phyloP scores from a whole-genome alignment of 2,888 invertebrate genomes.

The Mesorhabditis belari region DNA sequence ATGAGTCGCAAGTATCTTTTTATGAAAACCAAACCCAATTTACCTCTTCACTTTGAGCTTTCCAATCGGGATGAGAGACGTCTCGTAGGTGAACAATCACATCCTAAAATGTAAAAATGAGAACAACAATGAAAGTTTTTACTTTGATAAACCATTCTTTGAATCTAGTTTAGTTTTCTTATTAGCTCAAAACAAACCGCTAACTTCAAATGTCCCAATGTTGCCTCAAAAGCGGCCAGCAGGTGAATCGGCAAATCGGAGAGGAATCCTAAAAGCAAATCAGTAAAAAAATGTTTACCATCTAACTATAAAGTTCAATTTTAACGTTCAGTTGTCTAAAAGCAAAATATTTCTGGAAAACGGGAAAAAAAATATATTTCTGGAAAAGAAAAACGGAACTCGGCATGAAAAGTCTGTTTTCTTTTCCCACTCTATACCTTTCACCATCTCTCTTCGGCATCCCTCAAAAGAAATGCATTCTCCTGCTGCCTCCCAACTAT shows the following conservation, averaged over 20 bases:
- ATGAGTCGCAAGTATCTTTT: background rate
- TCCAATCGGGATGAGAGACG: constrained; percentile 68
- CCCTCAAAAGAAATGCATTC: no score
- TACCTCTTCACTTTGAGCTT: constrained; percentile 67
- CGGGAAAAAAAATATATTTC: no score
- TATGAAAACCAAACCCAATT: background rate
- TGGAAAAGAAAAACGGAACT: no score
- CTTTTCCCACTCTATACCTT: no score
- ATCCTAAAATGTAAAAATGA: constrained; percentile 61
- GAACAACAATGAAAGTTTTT: background rate
- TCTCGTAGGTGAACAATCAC: constrained; percentile 74
- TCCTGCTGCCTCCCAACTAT: no score
- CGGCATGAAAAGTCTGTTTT: no score
- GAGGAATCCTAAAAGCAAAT: constrained; percentile 70
- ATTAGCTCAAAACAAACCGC: constrained; percentile 60
- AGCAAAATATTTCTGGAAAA: no score
- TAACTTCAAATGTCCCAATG: constrained; percentile 71
- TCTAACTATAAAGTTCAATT: background rate
- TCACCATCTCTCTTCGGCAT: no score
- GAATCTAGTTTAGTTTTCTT: background rate
- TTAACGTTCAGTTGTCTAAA: no score
- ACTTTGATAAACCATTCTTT: background rate
- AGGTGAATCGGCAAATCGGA: constrained; percentile 73
- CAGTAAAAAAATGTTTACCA: constrained; percentile 53
- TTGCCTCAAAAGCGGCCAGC: constrained; percentile 73